These are phyloP conservation scores for Xanthorhoe designata DNA, from an alignment of 2,888 invertebrate species.

Conservation along the genomic window DNA sequence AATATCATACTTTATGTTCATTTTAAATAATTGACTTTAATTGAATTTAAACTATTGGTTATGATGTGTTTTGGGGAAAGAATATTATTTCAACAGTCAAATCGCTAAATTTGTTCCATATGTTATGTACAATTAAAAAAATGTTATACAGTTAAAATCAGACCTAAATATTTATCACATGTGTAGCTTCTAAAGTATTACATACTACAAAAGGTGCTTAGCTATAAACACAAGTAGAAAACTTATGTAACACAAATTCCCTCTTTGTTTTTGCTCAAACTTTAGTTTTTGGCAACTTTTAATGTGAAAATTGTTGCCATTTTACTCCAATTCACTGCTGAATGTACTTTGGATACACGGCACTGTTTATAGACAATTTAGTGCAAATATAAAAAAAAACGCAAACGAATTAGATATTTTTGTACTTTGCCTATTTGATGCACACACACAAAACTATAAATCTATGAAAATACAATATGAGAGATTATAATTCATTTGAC, in stretches of 20 bases:
- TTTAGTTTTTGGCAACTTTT: constrained; percentile 29
- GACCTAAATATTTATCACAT: neutral
- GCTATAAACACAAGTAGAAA: constrained; percentile 16
- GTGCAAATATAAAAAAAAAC: neutral
- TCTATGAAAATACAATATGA: neutral
- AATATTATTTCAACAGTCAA: neutral
- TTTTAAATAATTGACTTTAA: neutral
- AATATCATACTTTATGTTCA: neutral
- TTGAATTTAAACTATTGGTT: neutral
- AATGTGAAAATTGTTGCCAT: constrained; percentile 16
- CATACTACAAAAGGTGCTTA: constrained; percentile 16
- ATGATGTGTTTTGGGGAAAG: neutral
- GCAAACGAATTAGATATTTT: neutral
- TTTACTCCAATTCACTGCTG: constrained; percentile 16
- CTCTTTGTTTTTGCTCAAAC: constrained; percentile 35
- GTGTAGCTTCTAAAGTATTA: neutral
- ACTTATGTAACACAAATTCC: neutral
- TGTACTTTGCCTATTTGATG: neutral
- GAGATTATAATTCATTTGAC: neutral
- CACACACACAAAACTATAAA: neutral
- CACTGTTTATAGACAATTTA: neutral
- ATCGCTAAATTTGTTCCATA: no score
- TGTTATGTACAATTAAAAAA: no score
- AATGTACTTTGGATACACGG: neutral
- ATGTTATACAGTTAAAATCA: neutral